Conservation (phyloP, 2,797 vertebrate genomes). For the Alauda arvensis region DNA sequence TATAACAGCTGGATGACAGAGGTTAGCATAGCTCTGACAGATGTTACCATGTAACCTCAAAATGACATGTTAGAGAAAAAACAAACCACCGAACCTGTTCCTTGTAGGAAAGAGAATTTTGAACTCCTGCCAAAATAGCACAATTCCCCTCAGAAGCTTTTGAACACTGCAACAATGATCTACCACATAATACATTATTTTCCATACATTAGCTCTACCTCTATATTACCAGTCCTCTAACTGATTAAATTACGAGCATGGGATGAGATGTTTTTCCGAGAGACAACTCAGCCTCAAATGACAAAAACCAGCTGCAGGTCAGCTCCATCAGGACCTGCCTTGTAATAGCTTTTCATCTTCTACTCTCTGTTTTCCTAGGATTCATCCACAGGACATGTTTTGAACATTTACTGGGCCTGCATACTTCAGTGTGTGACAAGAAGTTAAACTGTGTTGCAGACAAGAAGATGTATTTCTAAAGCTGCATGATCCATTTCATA, state of each 20-base stretch:
- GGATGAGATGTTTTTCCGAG: neutral
- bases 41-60: constrained; percentile 60
- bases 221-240: neutral
- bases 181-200: constrained; percentile 23
- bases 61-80: constrained; percentile 33
- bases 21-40: constrained; percentile 62
- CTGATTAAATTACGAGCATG: constrained; percentile 24
- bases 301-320: neutral
- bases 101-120: constrained; percentile 39
- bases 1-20: constrained; percentile 63
- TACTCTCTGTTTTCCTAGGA: neutral
- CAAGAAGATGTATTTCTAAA: neutral
- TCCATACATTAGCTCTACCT: neutral
- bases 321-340: neutral
- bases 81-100: constrained; percentile 18
- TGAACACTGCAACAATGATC: constrained; percentile 20
- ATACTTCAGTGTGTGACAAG: neutral
- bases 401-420: neutral
- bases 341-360: neutral
- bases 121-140: constrained; percentile 49
- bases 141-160: constrained; percentile 33
- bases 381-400: neutral
- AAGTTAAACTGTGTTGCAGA: neutral
- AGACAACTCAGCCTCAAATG: neutral
- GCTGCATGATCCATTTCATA: neutral